phyloP scores from a whole-genome alignment of 2,888 invertebrate genomes.

The Cryptus viduatorius region DNA sequence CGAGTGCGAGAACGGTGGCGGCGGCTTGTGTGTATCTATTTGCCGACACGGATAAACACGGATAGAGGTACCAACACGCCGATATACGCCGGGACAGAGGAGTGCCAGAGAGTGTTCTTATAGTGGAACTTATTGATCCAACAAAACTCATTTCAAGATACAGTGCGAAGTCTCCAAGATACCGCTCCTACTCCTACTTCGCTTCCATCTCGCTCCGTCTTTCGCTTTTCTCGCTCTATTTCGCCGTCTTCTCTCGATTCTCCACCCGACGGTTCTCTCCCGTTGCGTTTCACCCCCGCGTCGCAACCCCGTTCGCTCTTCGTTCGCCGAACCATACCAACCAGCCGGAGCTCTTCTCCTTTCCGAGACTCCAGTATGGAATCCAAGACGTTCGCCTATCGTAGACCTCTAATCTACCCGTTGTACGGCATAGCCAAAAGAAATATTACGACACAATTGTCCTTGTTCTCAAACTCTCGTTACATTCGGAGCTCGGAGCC shows the following conservation, averaged over 20 bases:
- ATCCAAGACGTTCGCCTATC: constrained; percentile 77
- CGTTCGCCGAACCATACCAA: constrained; percentile 75
- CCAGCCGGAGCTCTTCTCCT: constrained; percentile 71
- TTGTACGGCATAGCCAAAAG: constrained; percentile 60
- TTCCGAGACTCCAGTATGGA: constrained; percentile 78
- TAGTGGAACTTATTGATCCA: constrained; percentile 86
- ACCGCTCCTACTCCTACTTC: constrained; percentile 81
- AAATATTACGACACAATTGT: constrained; percentile 57
- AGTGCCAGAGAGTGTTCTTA: constrained; percentile 82
- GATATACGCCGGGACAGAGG: constrained; percentile 75
- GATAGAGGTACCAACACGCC: constrained; percentile 80
- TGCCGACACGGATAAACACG: constrained; percentile 84
- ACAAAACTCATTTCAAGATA: constrained; percentile 86
- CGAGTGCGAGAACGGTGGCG: constrained; percentile 64
- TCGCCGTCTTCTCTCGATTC: constrained; percentile 64
- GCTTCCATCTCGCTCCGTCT: constrained; percentile 76
- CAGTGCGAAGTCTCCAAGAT: constrained; percentile 85
- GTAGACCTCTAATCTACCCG: constrained; percentile 62
- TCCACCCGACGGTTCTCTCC: constrained; percentile 70
- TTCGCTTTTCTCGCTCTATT: constrained; percentile 62
- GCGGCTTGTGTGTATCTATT: constrained; percentile 82
- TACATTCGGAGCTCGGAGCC: background rate
- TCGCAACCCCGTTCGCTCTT: constrained; percentile 66
- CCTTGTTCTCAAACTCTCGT: constrained; percentile 11
- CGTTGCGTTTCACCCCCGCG: constrained; percentile 74